Percentiles rank a stretch among this genome's conserved stretches.
phyloP scores from a whole-genome alignment of 2,113 vertebrate genomes.

The Sapajus apella region DNA sequence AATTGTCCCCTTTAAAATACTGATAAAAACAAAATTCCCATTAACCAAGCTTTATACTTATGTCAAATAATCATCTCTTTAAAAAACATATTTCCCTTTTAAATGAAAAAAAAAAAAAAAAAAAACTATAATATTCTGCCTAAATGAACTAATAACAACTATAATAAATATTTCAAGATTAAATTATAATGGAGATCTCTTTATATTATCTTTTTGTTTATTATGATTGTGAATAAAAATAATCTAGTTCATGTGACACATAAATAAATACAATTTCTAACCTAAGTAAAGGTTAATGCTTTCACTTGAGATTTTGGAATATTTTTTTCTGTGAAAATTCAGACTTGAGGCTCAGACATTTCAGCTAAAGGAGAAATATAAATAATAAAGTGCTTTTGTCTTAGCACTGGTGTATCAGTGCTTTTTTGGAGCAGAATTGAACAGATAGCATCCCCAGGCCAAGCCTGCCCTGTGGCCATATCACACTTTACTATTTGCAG shows the following conservation, averaged over 20 bases:
- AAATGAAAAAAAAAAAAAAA: conserved; percentile 21
- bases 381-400: neutral
- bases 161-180: neutral
- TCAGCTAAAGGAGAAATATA: neutral
- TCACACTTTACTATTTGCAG: neutral
- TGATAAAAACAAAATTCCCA: conserved; percentile 50
- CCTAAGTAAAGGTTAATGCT: neutral
- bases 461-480: neutral
- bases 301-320: neutral
- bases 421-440: neutral
- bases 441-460: no score
- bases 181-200: neutral
- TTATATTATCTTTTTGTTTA: neutral
- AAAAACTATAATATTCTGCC: neutral
- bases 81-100: conserved; percentile 38
- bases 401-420: neutral
- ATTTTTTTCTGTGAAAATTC: neutral
- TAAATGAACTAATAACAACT: neutral
- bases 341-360: neutral
- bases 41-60: neutral
- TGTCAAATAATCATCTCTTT: conserved; percentile 5
- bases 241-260: neutral
- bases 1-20: conserved; percentile 47
- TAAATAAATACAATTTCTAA: conserved; percentile 30
- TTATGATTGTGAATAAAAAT: neutral